Conservation (phyloP, 2,113 vertebrate genomes). For the Stigmatopora nigra region DNA sequence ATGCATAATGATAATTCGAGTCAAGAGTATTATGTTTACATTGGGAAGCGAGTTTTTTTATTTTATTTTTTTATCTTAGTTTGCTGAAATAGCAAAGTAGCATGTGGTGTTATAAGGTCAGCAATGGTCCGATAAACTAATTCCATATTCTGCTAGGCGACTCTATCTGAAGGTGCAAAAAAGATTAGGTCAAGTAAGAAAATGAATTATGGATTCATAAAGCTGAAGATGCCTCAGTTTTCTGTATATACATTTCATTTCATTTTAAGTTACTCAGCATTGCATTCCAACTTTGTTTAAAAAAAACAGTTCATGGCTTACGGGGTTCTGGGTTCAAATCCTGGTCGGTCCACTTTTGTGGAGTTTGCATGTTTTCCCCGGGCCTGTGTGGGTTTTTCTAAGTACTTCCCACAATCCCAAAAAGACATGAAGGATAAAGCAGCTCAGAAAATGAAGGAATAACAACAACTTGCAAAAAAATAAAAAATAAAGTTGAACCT, state of each 20-base stretch:
- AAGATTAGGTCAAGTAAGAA: constrained; percentile 44
- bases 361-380: no score
- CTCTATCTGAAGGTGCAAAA: constrained; percentile 32
- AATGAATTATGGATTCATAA: constrained; percentile 60
- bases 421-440: no score
- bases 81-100: constrained; percentile 1
- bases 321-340: not conserved
- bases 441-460: no score
- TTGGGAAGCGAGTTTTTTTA: no score
- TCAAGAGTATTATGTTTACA: no score
- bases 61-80: no score
- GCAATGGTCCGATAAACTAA: constrained; percentile 49
- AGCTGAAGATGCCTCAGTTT: constrained; percentile 51
- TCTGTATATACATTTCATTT: constrained; percentile 41
- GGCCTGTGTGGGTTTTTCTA: no score
- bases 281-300: constrained; percentile 42
- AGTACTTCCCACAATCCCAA: no score
- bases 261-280: constrained; percentile 46
- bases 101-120: constrained; percentile 46
- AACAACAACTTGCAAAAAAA: no score
- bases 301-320: constrained; percentile 45
- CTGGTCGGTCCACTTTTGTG: no score
- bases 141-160: constrained; percentile 47
- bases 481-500: no score
- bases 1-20: not conserved